Conservation (phyloP, 2,888 invertebrate species). For the Synergus umbraculus region DNA sequence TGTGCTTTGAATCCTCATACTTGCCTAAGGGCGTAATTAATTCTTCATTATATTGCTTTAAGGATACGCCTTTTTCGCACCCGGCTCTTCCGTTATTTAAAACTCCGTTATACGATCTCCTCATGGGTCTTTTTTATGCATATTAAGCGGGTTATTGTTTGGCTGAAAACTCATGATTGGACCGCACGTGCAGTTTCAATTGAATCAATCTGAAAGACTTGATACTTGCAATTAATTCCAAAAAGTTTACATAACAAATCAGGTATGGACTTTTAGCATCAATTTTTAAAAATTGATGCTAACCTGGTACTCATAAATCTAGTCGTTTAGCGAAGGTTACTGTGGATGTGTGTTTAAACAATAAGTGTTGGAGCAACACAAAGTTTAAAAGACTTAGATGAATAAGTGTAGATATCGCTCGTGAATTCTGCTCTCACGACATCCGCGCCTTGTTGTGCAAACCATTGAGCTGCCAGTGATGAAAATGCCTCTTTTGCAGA, state of each 20-base stretch:
- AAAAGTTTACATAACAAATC: no score
- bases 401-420: constrained; percentile 25
- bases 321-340: not conserved
- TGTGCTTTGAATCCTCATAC: constrained; percentile 27
- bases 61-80: constrained; percentile 30
- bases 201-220: not conserved
- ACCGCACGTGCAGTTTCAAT: not conserved
- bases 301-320: not conserved
- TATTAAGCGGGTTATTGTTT: constrained; percentile 30
- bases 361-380: constrained; percentile 11
- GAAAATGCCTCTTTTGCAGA: constrained; percentile 33
- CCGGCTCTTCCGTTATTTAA: constrained; percentile 34
- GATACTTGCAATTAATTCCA: not conserved
- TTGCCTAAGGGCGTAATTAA: constrained; percentile 30
- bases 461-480: constrained; percentile 33
- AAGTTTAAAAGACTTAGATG: constrained; percentile 17
- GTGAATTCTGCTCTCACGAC: constrained; percentile 33
- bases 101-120: constrained; percentile 32
- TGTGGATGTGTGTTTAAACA: not conserved
- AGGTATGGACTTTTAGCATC: not conserved
- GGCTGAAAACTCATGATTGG: not conserved
- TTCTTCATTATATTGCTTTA: constrained; percentile 26
- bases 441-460: constrained; percentile 28
- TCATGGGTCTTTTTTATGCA: constrained; percentile 14
- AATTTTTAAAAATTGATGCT: constrained; percentile 6